These are phyloP conservation scores for Rhinoraja longicauda DNA, from an alignment of 2,797 vertebrate genomes.

Conservation along the genomic window DNA sequence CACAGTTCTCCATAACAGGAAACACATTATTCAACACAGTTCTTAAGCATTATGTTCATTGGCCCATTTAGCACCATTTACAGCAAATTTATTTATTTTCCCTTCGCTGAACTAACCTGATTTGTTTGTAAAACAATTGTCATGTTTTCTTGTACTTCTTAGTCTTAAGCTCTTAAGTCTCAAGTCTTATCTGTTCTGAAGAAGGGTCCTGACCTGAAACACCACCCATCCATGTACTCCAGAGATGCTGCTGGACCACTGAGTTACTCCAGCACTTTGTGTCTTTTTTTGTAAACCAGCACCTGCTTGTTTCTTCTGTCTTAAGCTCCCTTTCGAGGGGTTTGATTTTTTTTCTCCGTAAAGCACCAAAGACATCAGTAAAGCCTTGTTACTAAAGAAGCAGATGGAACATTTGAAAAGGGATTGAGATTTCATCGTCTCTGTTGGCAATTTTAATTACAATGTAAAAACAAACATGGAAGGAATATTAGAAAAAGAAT, in stretches of 20 bases:
- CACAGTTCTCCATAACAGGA: neutral
- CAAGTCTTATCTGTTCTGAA: too few species aligned
- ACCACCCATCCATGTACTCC: too few species aligned
- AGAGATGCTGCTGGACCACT: too few species aligned
- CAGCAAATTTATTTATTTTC: neutral
- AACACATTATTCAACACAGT: neutral
- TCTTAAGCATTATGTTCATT: too few species aligned
- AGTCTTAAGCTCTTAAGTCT: neutral
- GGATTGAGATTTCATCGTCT: neutral
- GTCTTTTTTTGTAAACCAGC: too few species aligned
- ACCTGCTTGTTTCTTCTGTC: neutral
- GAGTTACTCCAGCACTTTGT: too few species aligned
- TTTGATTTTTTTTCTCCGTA: neutral
- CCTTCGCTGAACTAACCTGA: neutral
- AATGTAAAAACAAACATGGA: neutral
- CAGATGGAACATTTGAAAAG: neutral
- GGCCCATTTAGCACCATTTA: too few species aligned
- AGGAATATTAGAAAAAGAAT: neutral
- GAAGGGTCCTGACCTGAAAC: too few species aligned
- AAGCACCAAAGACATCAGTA: neutral
- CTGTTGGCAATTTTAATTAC: neutral
- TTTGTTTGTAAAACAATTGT: neutral
- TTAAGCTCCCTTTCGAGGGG: neutral
- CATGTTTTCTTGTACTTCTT: neutral
- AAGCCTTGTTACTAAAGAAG: neutral